Evolutionary conservation across 2,113 vertebrate species (phyloP), one percentile per base, ranked within the genome.

Genomic region (Anolis sagrei): DNA sequence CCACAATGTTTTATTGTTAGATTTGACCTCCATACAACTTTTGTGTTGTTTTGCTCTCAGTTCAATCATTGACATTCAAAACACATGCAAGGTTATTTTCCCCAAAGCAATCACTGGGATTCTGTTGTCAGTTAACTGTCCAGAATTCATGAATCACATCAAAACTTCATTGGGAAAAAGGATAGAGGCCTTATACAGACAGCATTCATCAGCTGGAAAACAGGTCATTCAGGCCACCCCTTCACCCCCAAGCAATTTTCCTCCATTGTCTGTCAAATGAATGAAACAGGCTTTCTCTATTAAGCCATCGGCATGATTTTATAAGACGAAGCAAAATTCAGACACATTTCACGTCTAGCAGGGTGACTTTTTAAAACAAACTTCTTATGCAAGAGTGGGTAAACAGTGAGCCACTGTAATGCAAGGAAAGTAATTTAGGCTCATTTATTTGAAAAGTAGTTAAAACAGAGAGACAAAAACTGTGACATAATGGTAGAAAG

Each of bases 371-470:
- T 51, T 34, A 19, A 51, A 82, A 49, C 21, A 29, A 14, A 6
- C 74, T 16, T 82, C 34, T 61, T 11, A n/a, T 84, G 84, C 82
- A 82, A 39, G 13, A 36, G 49, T 16, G 76, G 62, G 83, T 90
- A 89, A 83, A 82, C 85, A 68, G 86, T 87, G 87, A 90, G 89
- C 75, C 86, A 85, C 83, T 85, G 91, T 90, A 92, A 76, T 49
- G 85, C 1, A 0, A 87, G 92, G 69, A 73, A 74, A 81, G 70
- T 78, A 70, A 48, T 90, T 84, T 90, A 51, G 44, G 85, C 88
- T 92, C 61, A 0, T 44, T 83, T 87, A 72, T 88, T 82, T 44
- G 10, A 82, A 14, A 84, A 83, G 25, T 90, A 48, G 83, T 88
- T 90, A 87, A 91, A 92, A 87, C 77, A 87, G 88, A 51, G 39